Percentiles rank a stretch among this genome's conserved stretches.
These are phyloP conservation scores for Liopterus haemorrhoidalis DNA, from an alignment of 2,888 invertebrate species.

Conservation along the genomic window DNA sequence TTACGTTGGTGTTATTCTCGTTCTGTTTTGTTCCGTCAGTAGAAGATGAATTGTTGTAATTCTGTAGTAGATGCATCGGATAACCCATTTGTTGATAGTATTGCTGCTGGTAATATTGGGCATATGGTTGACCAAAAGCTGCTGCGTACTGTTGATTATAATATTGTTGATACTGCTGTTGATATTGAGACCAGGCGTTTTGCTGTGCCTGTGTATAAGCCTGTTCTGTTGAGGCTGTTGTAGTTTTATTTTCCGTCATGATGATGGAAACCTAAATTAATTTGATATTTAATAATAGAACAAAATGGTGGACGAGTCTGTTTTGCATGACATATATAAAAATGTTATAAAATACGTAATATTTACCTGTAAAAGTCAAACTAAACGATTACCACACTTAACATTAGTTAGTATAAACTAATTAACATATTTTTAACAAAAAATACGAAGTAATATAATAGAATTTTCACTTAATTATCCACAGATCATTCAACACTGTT, in stretches of 20 bases:
- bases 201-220: slow-evolving; percentile 13
- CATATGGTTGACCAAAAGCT: slow-evolving; percentile 27
- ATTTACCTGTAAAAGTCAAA: no score
- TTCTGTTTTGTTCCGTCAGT: slow-evolving; percentile 30
- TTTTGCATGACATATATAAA: no score
- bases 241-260: slow-evolving; percentile 20
- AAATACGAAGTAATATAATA: no score
- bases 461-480: no score
- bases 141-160: slow-evolving; percentile 8
- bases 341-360: no score
- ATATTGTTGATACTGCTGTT: slow-evolving; percentile 10
- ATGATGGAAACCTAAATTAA: no score
- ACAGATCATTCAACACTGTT: no score
- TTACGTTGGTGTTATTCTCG: slow-evolving; percentile 39
- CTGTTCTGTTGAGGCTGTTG: slow-evolving; percentile 12
- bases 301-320: no score
- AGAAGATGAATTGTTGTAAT: slow-evolving; percentile 43
- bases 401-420: no score
- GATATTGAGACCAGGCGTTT: slow-evolving; percentile 18
- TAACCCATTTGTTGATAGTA: slow-evolving; percentile 43
- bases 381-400: no score
- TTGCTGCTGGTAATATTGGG: slow-evolving; percentile 51
- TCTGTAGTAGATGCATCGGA: slow-evolving; percentile 33
- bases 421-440: no score
- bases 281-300: no score